Conservation (phyloP, 2,888 invertebrate species). For the Tanypteryx hageni region DNA sequence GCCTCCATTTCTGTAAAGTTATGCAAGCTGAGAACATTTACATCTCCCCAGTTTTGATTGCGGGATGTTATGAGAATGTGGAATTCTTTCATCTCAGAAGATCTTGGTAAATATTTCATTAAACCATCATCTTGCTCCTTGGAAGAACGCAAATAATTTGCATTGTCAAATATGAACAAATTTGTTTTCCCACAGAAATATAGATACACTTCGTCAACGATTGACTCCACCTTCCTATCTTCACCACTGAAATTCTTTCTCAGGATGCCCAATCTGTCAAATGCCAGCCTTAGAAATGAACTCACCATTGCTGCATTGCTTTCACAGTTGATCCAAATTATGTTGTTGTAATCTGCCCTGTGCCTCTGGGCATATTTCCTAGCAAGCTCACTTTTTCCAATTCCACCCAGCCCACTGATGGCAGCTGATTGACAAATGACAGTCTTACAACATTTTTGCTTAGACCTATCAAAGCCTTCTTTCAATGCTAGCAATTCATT, state of each 20-base stretch:
- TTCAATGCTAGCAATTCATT: background rate
- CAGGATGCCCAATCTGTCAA: constrained; percentile 46
- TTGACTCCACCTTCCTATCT: constrained; percentile 52
- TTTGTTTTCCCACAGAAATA: constrained; percentile 57
- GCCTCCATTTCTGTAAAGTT: background rate
- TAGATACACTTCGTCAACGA: too few species aligned
- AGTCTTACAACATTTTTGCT: background rate
- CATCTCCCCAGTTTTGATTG: too few species aligned
- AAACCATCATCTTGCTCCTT: constrained; percentile 63
- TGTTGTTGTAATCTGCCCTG: constrained; percentile 46
- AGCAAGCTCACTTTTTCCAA: too few species aligned
- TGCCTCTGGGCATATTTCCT: constrained; percentile 63
- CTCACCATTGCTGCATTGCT: constrained; percentile 11
- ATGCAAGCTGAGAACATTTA: background rate
- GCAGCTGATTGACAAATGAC: constrained; percentile 41
- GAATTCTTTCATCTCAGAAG: constrained; percentile 26
- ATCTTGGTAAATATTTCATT: constrained; percentile 4
- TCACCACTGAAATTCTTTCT: constrained; percentile 65
- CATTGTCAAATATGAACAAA: constrained; percentile 67
- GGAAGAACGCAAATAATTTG: constrained; percentile 33
- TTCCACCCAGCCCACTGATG: constrained; percentile 66
- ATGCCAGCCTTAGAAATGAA: constrained; percentile 65
- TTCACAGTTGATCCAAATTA: constrained; percentile 67
- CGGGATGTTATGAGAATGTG: constrained; percentile 66
- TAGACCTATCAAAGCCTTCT: background rate